Conservation (phyloP, 2,888 invertebrate species). For the Blomia tropicalis region DNA sequence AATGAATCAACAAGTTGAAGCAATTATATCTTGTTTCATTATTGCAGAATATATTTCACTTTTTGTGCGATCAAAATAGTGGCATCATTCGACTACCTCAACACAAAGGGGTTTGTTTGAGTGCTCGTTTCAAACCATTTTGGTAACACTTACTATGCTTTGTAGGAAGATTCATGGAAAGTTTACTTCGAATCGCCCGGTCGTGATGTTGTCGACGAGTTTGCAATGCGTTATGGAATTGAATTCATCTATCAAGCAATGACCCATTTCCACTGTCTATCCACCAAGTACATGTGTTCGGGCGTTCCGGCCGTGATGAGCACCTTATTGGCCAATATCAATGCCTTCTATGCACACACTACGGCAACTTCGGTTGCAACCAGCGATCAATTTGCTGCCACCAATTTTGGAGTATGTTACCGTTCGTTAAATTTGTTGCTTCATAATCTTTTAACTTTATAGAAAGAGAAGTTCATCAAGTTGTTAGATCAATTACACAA, state of each 20-base stretch:
- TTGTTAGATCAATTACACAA: slow-evolving; percentile 95
- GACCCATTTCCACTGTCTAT: slow-evolving; percentile 98
- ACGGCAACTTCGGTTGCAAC: slow-evolving; percentile 95
- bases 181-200: slow-evolving; percentile 95
- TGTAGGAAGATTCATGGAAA: slow-evolving; percentile 90
- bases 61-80: slow-evolving; percentile 79
- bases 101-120: slow-evolving; percentile 50
- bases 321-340: slow-evolving; percentile 93
- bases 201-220: slow-evolving; percentile 97
- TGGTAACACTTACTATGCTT: not conserved
- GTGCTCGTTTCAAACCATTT: not conserved
- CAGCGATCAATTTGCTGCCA: slow-evolving; percentile 95
- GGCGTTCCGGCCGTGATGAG: slow-evolving; percentile 99
- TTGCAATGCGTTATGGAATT: slow-evolving; percentile 98
- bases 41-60: slow-evolving; percentile 71
- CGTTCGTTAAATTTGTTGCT: not conserved
- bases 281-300: slow-evolving; percentile 92
- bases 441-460: slow-evolving; percentile 23
- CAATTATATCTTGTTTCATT: not conserved
- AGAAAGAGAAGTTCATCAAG: slow-evolving; percentile 99
- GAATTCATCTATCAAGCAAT: slow-evolving; percentile 98
- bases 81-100: slow-evolving; percentile 79
- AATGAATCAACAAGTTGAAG: not conserved
- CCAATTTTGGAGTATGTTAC: slow-evolving; percentile 94
- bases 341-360: slow-evolving; percentile 96